Percentiles rank a stretch among this genome's conserved stretches.
Conservation (phyloP, 1,140 invertebrate genomes). For the Aporrectodea caliginosa region DNA sequence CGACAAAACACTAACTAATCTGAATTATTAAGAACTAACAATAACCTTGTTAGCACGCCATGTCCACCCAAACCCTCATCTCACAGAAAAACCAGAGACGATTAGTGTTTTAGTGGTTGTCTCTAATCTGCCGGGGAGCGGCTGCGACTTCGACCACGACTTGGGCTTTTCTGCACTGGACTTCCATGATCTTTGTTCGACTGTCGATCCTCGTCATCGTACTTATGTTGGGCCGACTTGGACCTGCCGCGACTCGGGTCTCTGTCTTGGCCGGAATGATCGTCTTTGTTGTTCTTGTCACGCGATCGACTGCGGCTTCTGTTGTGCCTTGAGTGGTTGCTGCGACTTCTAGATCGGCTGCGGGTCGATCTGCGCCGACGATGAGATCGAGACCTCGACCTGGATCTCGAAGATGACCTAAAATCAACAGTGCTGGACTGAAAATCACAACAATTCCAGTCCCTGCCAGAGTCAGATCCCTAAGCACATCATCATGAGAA, state of each 20-base stretch:
- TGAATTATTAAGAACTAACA: not conserved
- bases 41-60: not conserved
- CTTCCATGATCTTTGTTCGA: not conserved
- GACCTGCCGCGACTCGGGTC: constrained; percentile 12
- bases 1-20: not conserved
- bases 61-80: not conserved
- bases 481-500: no score
- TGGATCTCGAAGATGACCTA: constrained; percentile 36
- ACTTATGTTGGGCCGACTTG: not conserved
- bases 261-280: constrained; percentile 25
- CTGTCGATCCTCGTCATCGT: not conserved
- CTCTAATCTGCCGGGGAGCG: not conserved
- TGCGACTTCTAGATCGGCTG: constrained; percentile 57
- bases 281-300: not conserved
- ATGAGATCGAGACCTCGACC: constrained; percentile 52
- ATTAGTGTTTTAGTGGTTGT: no score
- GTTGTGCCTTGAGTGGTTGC: constrained; percentile 39
- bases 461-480: no score
- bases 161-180: not conserved
- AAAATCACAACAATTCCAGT: no score
- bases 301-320: constrained; percentile 36
- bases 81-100: no score
- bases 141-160: not conserved
- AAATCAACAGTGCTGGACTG: no score
- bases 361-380: constrained; percentile 50